Base-by-base conservation (phyloP, 35 echinoderm and acorn worm genomes). In the Apostichopus californicus region DNA sequence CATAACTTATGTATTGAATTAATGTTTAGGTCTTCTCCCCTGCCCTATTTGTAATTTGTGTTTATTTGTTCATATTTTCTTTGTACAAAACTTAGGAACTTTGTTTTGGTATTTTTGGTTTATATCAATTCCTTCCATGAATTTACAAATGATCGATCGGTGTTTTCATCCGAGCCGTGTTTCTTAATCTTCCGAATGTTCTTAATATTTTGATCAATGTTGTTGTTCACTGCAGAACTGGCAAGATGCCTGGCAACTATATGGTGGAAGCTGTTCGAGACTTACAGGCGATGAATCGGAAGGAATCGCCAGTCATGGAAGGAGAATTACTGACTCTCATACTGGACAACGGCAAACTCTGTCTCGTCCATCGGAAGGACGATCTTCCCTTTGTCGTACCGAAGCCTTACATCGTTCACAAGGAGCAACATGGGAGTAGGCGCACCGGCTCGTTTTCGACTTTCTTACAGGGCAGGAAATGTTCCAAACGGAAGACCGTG, bases 321-420 rank as follows among this genome's bases (percentile, higher is more conserved):
- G 81, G 81, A 7, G 81, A 85, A 18, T 58, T 85, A 22, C 17
- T 85, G 57, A 85, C 54, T 22, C 81, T 85, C 1, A 56, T 85
- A 1, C 52, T 85, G 0, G 81, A 85, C 55, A 85, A 85, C 56
- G 55, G 55, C 55, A 85, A 85, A 23, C 57, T 85, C 81, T 85
- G 81, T 52, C 14, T 85, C 20, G 81, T 85, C 5, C 81, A 85
- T 55, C 81, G 81, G 20, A 85, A 22, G 15, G 81, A 85, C n/a
- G 81, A 85, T 52, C 81, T 85, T 11, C 81, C 81, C 57, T 85
- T 85, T n/a, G 81, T 85, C 7, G 81, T 85, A 5, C 81, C 81
- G 15, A 85, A 85, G 54, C 81, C 81, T 58, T 85, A 59, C 55
- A 59, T 85, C 2, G 81, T 85, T 8, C 81, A 58, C 17, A 85